A percentile compares a stretch with the other conserved stretches of the same genome.
phyloP scores from a whole-genome alignment of 1,140 invertebrate genomes.

The Anastatus disparis region DNA sequence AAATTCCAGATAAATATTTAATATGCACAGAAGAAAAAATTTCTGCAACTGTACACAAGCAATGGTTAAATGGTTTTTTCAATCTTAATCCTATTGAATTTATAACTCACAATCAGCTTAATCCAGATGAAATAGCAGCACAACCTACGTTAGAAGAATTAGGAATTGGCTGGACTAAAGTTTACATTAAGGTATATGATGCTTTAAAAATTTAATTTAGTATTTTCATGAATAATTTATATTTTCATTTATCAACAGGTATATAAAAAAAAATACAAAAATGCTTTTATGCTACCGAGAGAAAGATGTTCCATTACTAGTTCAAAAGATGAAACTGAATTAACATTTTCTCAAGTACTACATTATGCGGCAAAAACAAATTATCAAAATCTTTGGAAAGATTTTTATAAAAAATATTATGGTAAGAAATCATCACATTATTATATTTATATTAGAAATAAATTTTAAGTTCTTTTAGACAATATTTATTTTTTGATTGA shows the following conservation, averaged over 20 bases:
- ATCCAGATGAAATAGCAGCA: constrained; percentile 60
- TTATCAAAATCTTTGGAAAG: constrained; percentile 86
- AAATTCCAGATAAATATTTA: constrained; percentile 59
- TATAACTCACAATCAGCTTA: constrained; percentile 56
- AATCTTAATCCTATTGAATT: constrained; percentile 55
- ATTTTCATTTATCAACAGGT: constrained; percentile 65
- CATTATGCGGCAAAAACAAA: constrained; percentile 84
- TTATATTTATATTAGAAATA: constrained; percentile 50
- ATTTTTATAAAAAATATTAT: constrained; percentile 82
- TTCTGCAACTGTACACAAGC: constrained; percentile 55
- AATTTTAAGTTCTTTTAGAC: background rate
- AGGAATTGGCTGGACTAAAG: constrained; percentile 55
- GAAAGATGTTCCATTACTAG: constrained; percentile 66
- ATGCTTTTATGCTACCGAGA: constrained; percentile 78
- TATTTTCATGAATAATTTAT: background rate
- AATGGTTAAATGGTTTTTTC: constrained; percentile 57
- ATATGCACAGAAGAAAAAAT: constrained; percentile 55
- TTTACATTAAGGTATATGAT: constrained; percentile 58
- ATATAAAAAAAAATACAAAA: constrained; percentile 72
- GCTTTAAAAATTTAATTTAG: constrained; percentile 17
- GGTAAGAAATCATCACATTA: constrained; percentile 54
- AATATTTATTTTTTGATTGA: too few species aligned
- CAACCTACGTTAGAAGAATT: constrained; percentile 58
- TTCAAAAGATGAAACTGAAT: constrained; percentile 69
- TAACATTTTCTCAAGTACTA: constrained; percentile 80